phyloP scores from a whole-genome alignment of 2,113 vertebrate genomes.

The Agelaius tricolor region DNA sequence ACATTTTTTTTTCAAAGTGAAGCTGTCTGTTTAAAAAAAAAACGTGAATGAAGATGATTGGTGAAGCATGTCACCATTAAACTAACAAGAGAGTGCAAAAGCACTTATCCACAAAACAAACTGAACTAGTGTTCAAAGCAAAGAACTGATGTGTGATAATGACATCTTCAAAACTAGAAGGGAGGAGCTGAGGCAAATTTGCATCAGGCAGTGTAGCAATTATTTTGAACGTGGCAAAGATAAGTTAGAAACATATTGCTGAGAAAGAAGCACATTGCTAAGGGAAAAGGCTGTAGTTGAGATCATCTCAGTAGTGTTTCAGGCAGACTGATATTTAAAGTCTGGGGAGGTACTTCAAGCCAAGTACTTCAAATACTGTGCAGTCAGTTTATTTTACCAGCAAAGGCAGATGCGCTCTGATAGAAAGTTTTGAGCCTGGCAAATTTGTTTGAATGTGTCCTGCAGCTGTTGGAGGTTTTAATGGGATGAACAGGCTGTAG shows the following conservation, averaged over 20 bases:
- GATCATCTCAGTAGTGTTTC: not conserved
- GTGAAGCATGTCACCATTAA: not conserved
- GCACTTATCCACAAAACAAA: not conserved
- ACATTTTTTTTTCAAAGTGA: not conserved
- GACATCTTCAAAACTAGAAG: not conserved
- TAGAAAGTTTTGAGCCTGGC: not conserved
- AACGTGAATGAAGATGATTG: not conserved
- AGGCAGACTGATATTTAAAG: slow-evolving; percentile 17
- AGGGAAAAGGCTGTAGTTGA: not conserved
- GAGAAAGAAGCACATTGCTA: not conserved
- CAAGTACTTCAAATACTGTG: slow-evolving; percentile 21
- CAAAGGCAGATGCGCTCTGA: not conserved
- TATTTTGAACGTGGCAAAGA: not conserved
- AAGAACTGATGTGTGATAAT: not conserved
- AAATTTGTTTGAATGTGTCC: not conserved
- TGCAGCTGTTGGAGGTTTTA: slow-evolving; percentile 1
- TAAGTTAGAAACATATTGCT: not conserved
- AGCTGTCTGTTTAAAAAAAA: not conserved
- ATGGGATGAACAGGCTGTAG: not conserved
- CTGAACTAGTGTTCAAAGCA: not conserved
- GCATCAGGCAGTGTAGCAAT: not conserved
- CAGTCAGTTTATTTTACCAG: slow-evolving; percentile 21
- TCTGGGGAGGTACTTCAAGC: slow-evolving; percentile 6
- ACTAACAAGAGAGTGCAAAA: not conserved
- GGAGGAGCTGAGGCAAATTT: not conserved